Base-by-base conservation (phyloP, 2,113 vertebrate genomes). In the Boleophthalmus pectinirostris region DNA sequence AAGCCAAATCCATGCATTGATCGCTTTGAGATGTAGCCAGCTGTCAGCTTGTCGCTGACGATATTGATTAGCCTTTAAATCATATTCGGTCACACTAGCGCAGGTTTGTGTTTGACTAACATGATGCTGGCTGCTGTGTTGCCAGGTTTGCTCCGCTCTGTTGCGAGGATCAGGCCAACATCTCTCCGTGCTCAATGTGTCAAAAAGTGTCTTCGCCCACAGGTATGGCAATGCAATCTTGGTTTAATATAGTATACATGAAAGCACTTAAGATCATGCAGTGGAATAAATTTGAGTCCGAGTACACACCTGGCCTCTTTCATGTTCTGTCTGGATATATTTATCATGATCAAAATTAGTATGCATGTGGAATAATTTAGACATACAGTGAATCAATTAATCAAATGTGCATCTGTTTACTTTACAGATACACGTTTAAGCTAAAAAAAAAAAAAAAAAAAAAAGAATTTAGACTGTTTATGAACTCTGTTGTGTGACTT, bases 131-230 rank as follows among this genome's bases (percentile, higher is more conserved):
- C 38, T 43, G 38, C 2, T 73, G 10, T 38, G 43, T 75, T 72
- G 49, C 3, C 81, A 92, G 91, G 86, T 92, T 76, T 92, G 91
- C 64, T 91, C 89, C 0, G 88, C 91, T 73, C 85, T 92, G 51
- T 77, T 92, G 74, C 86, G 91, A 74, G 91, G 91, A 29, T 88
- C 91, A 0, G 66, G 61, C 51, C 83, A 89, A 20, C 88, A 92
- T 69, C 89, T 92, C 45, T 85, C 88, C 49, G 82, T 92, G 71
- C 89, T 92, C 24, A 92, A 89, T 8, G 45, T 92, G 69, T 89
- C 91, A 33, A 92, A 91, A 74, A 90, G 91, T 3, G 2, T 90
- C 81, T 91, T 92, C 63, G 82, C 91, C 70, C 91, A 90, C 88
- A 89, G 91, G 91, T 92, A 53, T 45, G 79, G 67, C 73, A n/a